Conservation (phyloP, 2,888 invertebrate genomes). For the Mycalesis mineus region DNA sequence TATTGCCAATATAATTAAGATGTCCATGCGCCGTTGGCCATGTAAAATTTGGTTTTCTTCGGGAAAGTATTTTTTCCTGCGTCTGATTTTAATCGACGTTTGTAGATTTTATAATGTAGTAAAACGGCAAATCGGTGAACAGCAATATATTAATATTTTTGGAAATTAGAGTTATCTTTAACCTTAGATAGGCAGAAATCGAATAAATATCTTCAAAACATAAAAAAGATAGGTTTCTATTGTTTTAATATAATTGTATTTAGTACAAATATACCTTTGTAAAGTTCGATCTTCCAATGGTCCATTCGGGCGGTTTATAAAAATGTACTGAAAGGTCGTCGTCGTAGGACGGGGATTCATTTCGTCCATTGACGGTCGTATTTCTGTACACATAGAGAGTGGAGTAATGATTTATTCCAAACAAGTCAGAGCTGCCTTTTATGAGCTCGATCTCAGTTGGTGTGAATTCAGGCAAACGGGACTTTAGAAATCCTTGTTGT, state of each 20-base stretch:
- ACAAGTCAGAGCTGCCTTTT: constrained; percentile 41
- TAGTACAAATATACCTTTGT: constrained; percentile 30
- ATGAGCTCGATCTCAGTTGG: constrained; percentile 46
- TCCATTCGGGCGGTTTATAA: constrained; percentile 32
- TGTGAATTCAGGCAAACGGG: constrained; percentile 61
- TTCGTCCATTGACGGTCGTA: constrained; percentile 21
- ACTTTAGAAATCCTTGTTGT: constrained; percentile 52
- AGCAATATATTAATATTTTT: too few relatives aligned
- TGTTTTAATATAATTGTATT: too few relatives aligned
- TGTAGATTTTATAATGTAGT: background rate
- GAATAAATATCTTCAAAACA: too few relatives aligned
- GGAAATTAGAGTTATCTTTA: too few relatives aligned
- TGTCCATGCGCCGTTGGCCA: too few relatives aligned
- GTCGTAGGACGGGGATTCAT: constrained; percentile 26
- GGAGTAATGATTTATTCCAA: constrained; percentile 82
- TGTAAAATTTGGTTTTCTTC: too few relatives aligned
- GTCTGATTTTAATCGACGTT: too few relatives aligned
- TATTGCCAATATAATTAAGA: too few relatives aligned
- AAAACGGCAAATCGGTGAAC: too few relatives aligned
- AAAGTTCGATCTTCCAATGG: constrained; percentile 25
- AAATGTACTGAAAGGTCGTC: constrained; percentile 32
- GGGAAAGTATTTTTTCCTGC: too few relatives aligned
- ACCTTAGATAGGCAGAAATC: too few relatives aligned
- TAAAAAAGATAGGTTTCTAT: too few relatives aligned
- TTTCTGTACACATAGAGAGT: constrained; percentile 41